Evolutionary conservation across 2,797 vertebrate species (phyloP).

Genomic region (Anomalospiza imberbis): DNA sequence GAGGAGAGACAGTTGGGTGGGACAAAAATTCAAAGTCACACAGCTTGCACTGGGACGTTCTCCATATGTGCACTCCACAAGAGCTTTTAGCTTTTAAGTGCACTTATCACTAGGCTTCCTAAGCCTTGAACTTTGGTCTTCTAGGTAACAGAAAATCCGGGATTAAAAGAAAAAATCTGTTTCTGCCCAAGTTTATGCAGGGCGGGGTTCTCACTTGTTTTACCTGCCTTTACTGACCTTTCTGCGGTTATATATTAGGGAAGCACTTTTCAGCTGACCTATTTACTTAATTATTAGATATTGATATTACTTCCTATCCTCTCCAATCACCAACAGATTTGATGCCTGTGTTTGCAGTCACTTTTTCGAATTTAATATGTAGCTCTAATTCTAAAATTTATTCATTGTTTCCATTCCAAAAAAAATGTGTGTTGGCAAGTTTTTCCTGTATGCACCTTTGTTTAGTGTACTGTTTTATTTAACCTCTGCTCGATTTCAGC

Average conservation of each 20-base stretch:
- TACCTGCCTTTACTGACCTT: background rate
- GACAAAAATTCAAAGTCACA: background rate
- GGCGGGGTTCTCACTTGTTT: background rate
- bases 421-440: background rate
- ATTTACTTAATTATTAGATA: background rate
- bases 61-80: rapidly evolving
- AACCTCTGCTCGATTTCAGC: background rate
- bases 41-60: background rate
- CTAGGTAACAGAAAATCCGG: background rate
- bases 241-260: background rate
- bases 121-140: background rate
- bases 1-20: background rate
- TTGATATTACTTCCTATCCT: background rate
- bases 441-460: background rate
- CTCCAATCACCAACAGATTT: background rate
- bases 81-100: background rate
- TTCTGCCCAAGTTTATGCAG: background rate
- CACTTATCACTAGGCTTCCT: background rate
- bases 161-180: background rate
- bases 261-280: background rate
- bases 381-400: background rate
- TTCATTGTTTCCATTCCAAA: background rate
- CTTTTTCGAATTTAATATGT: background rate
- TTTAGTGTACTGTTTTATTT: background rate
- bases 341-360: background rate